Base-by-base conservation (phyloP, 2,888 invertebrate genomes). In the Melanotus villosus region DNA sequence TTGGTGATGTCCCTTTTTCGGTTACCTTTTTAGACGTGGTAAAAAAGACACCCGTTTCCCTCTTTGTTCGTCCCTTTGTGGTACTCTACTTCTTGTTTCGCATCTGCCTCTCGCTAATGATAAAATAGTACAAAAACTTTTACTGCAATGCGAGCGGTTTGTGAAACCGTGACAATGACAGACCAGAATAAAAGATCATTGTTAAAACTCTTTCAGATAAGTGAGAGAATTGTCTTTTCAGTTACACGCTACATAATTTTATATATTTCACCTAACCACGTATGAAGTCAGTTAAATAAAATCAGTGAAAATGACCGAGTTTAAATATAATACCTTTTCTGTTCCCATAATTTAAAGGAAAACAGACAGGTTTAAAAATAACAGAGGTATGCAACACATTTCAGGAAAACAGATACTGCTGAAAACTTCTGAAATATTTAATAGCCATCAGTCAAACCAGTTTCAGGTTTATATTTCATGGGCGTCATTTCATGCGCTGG, bases 151-250 rank as follows among this genome's bases (percentile, higher is more conserved):
- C 4, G 41, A 10, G 59, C 34, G 62, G 62, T 41, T 60, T 47
- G 62, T 34, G 50, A 62, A 19, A 52, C 30, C 23, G 50, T 12
- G 50, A 62, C 62, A 62, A 62, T 62, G 38, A 38, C 50, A 62
- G 38, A 52, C 47, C n/a, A 12, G 26, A 36, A 62, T 62, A 62
- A 62, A 62, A 36, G 62, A 47, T 62, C 47, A 62, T 62, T 62
- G 62, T 62, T 21, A 21, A 23, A 34, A 36, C 36, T 52, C 41
- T 57, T 57, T 21, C 30, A 57, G 23, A 41, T 57, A 57, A 41
- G 18, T 57, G 6, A 9, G 36, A 36, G 57, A 57, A 57, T 41
- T 57, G 57, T 38, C 38, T 57, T 57, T 57, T 54, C 52, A 54
- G 26, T 30, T 18, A 2, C n/a, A 4, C 7, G n/a, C 5, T 38